Evolutionary conservation across 2,113 vertebrate species (phyloP), one percentile per base, ranked within the genome.

Genomic region (Dicentrarchus labrax): DNA sequence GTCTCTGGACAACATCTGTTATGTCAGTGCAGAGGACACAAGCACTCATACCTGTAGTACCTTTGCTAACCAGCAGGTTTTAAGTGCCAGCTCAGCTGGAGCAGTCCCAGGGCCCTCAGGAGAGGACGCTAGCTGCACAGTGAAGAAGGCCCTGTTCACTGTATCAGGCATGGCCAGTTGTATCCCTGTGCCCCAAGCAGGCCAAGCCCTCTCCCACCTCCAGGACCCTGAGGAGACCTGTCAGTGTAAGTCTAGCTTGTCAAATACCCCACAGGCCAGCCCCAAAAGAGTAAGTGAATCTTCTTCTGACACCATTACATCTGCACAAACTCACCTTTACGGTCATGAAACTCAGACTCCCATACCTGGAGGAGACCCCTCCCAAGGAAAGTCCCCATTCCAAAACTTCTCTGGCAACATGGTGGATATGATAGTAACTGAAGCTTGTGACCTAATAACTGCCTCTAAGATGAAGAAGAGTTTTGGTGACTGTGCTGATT

Each of bases 111-210:
- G 80, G 13, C 86, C 94, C 15, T 96, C 95, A 66, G 91, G 83
- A 72, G 94, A 95, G 57, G 95, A 94, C 53, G 92, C 94, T 4
- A 24, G n/a, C 21, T 97, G 95, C 85, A 98, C 97, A 1, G 93
- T 99, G 13, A 96, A 97, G 62, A 96, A 97, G 93, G 98, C 97
- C 65, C 93, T 99, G 6, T 96, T 98, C 91, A 98, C 96, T 71
- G 96, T 98, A 59, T 99, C 98, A 13, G 97, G 98, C 76, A 92
- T 99, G 95, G 96, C 96, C 57, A 98, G 97, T 92, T 98, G 97
- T 80, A 94, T 98, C 84, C 96, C 98, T 22, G 96, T 99, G 41
- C 98, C 98, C 78, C 93, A 96, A 79, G 98, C 97, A 89, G 97
- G 97, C 84, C 97, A 95, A 84, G 95, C 94, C 69, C 95, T 99